phyloP scores from a whole-genome alignment of 2,888 invertebrate species.

The Metopia argyrocephala region DNA sequence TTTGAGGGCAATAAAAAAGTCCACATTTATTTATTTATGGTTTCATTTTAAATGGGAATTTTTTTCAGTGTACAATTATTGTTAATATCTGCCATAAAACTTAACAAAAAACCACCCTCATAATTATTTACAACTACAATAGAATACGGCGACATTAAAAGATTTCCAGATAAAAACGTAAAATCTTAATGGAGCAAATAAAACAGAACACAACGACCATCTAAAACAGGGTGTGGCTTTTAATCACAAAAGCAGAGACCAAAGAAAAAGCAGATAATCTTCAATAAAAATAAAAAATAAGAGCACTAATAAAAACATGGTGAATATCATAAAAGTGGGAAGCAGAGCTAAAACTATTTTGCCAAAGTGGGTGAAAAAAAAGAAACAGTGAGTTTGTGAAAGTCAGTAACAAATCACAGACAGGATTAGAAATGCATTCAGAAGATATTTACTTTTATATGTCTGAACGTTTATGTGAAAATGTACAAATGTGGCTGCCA shows the following conservation, averaged over 20 bases:
- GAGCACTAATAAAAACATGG: constrained; percentile 26
- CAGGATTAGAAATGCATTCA: constrained; percentile 37
- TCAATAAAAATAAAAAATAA: constrained; percentile 6
- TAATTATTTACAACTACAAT: neutral
- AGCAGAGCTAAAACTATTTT: neutral
- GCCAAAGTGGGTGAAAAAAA: constrained; percentile 23
- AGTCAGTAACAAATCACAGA: constrained; percentile 53
- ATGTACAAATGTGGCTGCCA: neutral
- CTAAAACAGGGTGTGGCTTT: constrained; percentile 61
- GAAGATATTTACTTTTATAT: constrained; percentile 29
- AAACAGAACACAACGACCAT: constrained; percentile 32
- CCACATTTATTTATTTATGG: too few species aligned
- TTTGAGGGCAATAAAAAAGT: too few species aligned
- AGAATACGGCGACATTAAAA: constrained; percentile 12
- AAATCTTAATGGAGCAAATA: constrained; percentile 58
- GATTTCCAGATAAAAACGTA: constrained; percentile 26
- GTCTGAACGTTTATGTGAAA: neutral
- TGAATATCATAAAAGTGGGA: constrained; percentile 17
- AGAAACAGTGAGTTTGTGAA: constrained; percentile 27
- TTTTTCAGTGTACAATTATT: neutral
- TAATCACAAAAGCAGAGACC: constrained; percentile 2
- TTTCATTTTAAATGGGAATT: too few species aligned
- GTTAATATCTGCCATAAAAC: too few species aligned
- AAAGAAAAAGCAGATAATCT: constrained; percentile 4
- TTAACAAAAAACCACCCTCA: constrained; percentile 36